These are phyloP conservation scores for Rhynchopsitta pachyrhyncha DNA, from an alignment of 2,113 vertebrate genomes.

Conservation along the genomic window DNA sequence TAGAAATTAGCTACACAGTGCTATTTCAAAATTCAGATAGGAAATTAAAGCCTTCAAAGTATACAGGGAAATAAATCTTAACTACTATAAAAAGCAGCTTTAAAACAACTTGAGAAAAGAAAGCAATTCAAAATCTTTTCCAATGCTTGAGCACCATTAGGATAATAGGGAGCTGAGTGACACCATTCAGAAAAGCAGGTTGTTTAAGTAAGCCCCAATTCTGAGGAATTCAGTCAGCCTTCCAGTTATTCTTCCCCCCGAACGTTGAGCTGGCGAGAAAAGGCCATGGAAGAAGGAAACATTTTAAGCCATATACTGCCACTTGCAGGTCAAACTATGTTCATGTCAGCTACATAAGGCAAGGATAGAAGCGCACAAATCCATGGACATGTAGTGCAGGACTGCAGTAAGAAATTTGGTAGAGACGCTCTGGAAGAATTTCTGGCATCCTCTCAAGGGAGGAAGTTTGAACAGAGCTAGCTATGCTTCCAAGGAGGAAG, in stretches of 20 bases:
- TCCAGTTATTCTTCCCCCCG: background rate
- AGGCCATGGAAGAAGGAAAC: background rate
- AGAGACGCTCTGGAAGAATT: background rate
- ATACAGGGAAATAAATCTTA: background rate
- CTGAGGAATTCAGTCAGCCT: background rate
- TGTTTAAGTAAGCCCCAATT: background rate
- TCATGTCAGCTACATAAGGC: background rate
- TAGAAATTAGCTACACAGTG: fast-evolving
- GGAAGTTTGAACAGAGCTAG: background rate
- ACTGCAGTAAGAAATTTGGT: background rate
- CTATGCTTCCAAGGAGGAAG: background rate
- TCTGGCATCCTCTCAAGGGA: background rate
- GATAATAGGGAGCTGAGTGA: background rate
- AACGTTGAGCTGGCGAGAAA: background rate
- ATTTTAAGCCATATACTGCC: conserved; percentile 65
- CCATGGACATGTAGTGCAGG: fast-evolving
- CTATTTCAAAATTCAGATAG: background rate
- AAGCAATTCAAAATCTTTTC: background rate
- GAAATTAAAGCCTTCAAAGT: background rate
- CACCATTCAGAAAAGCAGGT: background rate
- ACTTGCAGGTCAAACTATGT: conserved; percentile 56
- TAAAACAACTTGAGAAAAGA: background rate
- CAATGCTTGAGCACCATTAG: background rate
- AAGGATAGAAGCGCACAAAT: background rate
- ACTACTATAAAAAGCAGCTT: background rate